Conservation (phyloP, 2,113 vertebrate genomes). For the Bucco capensis region DNA sequence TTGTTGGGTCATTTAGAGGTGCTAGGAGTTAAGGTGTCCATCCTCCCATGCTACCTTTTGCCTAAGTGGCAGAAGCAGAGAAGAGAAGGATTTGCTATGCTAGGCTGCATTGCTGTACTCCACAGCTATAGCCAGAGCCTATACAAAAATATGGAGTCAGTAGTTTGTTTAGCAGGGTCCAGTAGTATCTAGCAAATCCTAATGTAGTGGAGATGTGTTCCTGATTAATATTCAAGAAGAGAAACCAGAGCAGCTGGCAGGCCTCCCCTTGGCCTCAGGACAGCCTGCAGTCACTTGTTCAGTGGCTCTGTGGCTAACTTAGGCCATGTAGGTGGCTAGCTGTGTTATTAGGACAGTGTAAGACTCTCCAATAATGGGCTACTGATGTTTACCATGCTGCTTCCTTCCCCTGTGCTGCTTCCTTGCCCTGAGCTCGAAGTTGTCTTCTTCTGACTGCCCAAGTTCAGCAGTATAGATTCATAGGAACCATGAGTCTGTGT, state of each 20-base stretch:
- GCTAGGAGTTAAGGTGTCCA: background rate
- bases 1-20: background rate
- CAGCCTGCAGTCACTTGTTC: background rate
- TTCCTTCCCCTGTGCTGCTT: background rate
- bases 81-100: background rate
- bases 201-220: background rate
- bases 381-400: background rate
- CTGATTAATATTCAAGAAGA: background rate
- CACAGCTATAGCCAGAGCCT: background rate
- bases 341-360: background rate
- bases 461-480: background rate
- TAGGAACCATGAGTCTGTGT: background rate
- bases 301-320: background rate
- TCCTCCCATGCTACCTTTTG: background rate
- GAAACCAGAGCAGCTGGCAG: background rate
- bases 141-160: background rate
- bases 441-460: background rate
- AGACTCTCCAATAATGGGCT: background rate
- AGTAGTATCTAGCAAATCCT: background rate
- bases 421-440: background rate
- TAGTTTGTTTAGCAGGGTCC: slow-evolving; percentile 14
- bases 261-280: background rate
- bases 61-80: background rate
- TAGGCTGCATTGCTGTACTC: background rate
- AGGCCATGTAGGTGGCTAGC: background rate